These are phyloP conservation scores for Zophobas morio DNA, from an alignment of 1,140 invertebrate species.

Conservation along the genomic window DNA sequence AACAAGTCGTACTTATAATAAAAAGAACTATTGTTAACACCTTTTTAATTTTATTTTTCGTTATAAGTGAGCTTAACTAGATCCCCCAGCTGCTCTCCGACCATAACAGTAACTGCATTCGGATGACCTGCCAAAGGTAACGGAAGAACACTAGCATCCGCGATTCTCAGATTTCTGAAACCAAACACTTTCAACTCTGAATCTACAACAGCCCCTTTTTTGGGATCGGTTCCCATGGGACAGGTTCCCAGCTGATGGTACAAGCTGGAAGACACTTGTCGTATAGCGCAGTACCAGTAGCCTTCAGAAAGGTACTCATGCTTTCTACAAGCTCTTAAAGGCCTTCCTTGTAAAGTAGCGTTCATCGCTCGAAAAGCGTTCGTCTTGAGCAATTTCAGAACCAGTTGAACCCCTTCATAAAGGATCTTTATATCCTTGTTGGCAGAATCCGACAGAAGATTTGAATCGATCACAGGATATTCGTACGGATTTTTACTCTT, in stretches of 20 bases:
- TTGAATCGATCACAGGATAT: conserved; percentile 85
- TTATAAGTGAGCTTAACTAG: conserved; percentile 64
- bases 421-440: conserved; percentile 75
- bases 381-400: conserved; percentile 73
- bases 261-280: conserved; percentile 56
- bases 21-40: too few relatives aligned
- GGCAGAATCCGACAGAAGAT: conserved; percentile 78
- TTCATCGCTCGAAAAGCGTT: conserved; percentile 73
- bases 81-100: conserved; percentile 73
- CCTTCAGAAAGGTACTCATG: conserved; percentile 40
- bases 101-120: conserved; percentile 73
- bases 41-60: neutral
- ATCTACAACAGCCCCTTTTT: conserved; percentile 56
- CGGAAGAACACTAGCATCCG: conserved; percentile 63
- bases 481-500: conserved; percentile 78
- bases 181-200: conserved; percentile 56
- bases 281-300: conserved; percentile 64
- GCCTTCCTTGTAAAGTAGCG: conserved; percentile 72
- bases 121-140: conserved; percentile 65
- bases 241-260: conserved; percentile 65
- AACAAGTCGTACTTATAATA: too few relatives aligned
- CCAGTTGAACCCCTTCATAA: conserved; percentile 61
- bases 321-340: conserved; percentile 73
- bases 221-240: conserved; percentile 58
- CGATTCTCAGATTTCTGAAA: conserved; percentile 58